Conservation (phyloP, 2,797 vertebrate genomes). For the Argentina silus region DNA sequence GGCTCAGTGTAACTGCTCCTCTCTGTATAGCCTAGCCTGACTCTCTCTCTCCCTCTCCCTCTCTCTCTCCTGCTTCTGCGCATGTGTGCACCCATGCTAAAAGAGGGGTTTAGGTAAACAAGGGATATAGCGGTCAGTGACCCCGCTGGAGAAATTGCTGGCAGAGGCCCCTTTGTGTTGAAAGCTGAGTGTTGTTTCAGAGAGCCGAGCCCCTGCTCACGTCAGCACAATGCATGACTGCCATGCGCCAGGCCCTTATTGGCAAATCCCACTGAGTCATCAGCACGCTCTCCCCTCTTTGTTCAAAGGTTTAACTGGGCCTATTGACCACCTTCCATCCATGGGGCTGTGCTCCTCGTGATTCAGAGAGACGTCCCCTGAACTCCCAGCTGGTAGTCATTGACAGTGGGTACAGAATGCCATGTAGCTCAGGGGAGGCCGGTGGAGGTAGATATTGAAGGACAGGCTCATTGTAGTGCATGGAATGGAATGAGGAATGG, state of each 20-base stretch:
- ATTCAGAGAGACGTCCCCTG: too few relatives aligned
- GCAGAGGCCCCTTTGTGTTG: slow-evolving; percentile 62
- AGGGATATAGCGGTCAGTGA: slow-evolving; percentile 55
- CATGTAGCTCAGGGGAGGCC: too few relatives aligned
- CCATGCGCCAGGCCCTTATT: slow-evolving; percentile 53
- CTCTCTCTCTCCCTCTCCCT: slow-evolving; percentile 14
- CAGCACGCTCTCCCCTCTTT: slow-evolving; percentile 65
- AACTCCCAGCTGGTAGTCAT: too few relatives aligned
- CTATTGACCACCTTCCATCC: slow-evolving; percentile 41
- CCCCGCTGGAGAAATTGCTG: slow-evolving; percentile 58
- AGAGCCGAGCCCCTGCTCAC: slow-evolving; percentile 35
- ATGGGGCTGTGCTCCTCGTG: slow-evolving; percentile 11
- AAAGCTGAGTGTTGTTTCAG: slow-evolving; percentile 59
- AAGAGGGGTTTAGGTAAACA: slow-evolving; percentile 50
- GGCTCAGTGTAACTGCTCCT: slow-evolving; percentile 20
- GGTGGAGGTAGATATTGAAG: too few relatives aligned
- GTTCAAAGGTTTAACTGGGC: slow-evolving; percentile 60
- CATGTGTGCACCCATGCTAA: background rate
- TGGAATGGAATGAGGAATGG: too few relatives aligned
- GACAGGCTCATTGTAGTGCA: too few relatives aligned
- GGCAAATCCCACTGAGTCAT: slow-evolving; percentile 73
- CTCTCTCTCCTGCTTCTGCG: background rate
- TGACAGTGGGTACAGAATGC: too few relatives aligned
- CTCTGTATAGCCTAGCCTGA: slow-evolving; percentile 27
- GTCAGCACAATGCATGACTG: slow-evolving; percentile 72